Conservation (phyloP, 2,113 vertebrate genomes). For the Polypterus bichir region DNA sequence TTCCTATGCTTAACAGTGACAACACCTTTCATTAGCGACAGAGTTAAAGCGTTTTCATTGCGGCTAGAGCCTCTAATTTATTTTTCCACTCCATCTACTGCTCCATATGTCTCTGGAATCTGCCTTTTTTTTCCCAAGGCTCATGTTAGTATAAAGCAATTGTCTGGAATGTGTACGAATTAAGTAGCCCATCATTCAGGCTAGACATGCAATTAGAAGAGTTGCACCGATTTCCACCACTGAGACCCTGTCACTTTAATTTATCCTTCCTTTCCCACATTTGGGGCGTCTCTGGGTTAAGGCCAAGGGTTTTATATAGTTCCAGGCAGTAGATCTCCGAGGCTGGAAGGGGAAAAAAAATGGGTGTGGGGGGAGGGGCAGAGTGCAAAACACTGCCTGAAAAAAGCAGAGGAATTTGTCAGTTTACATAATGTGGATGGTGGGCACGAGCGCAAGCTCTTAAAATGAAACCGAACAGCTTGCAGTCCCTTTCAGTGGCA, state of each 20-base stretch:
- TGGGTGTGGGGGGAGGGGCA: slow-evolving; percentile 7
- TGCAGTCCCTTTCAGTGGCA: neutral
- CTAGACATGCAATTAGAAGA: slow-evolving; percentile 90
- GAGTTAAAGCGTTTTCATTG: slow-evolving; percentile 47
- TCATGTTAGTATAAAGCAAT: slow-evolving; percentile 81
- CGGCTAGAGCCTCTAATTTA: slow-evolving; percentile 57
- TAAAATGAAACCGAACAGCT: neutral
- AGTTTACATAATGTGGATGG: neutral
- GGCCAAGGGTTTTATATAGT: slow-evolving; percentile 53
- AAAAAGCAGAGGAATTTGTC: neutral
- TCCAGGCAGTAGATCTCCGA: slow-evolving; percentile 41
- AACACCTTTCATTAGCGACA: slow-evolving; percentile 54
- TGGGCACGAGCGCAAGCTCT: neutral
- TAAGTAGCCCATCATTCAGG: slow-evolving; percentile 93
- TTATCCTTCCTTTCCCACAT: slow-evolving; percentile 63
- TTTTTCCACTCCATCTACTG: slow-evolving; percentile 71
- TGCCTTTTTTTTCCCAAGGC: slow-evolving; percentile 66
- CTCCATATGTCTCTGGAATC: slow-evolving; percentile 79
- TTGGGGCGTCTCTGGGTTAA: slow-evolving; percentile 59
- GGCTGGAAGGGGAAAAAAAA: slow-evolving; percentile 19
- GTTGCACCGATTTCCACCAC: slow-evolving; percentile 76
- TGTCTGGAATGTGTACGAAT: slow-evolving; percentile 90
- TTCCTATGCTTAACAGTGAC: slow-evolving; percentile 31
- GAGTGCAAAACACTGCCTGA: neutral
- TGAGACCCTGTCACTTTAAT: slow-evolving; percentile 80